These are phyloP conservation scores for Lepus europaeus DNA, from an alignment of 2,113 vertebrate species.

Conservation along the genomic window DNA sequence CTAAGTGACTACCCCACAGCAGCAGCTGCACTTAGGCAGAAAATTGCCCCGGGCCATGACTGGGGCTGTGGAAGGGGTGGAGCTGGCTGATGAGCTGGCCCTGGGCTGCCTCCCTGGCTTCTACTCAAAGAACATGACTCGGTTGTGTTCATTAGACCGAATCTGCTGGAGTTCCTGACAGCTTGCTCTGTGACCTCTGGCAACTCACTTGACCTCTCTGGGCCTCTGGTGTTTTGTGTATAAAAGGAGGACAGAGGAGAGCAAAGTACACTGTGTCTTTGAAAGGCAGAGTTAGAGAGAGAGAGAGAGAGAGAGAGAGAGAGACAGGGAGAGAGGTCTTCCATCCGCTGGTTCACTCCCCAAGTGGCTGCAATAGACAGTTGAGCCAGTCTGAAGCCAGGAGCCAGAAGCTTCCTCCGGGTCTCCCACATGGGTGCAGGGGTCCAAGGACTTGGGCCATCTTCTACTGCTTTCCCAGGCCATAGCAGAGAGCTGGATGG, in stretches of 20 bases:
- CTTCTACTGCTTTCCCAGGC: too few species aligned
- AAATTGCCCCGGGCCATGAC: slow-evolving; percentile 26
- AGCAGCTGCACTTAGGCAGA: slow-evolving; percentile 39
- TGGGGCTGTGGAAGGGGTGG: not conserved
- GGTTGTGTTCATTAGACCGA: not conserved
- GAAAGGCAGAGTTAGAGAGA: too few species aligned
- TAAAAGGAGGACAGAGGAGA: not conserved
- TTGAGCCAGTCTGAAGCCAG: too few species aligned
- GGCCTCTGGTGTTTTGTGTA: not conserved
- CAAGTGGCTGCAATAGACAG: too few species aligned
- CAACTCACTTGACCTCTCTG: slow-evolving; percentile 50
- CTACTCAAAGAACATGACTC: not conserved
- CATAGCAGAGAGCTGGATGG: too few species aligned
- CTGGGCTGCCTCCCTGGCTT: not conserved
- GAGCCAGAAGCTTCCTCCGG: too few species aligned
- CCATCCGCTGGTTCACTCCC: too few species aligned
- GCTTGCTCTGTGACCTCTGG: slow-evolving; percentile 41
- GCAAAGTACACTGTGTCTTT: not conserved
- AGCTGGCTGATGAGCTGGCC: not conserved
- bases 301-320: too few species aligned
- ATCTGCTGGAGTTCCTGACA: not conserved
- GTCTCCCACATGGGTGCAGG: too few species aligned
- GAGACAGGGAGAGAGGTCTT: too few species aligned
- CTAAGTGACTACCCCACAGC: slow-evolving; percentile 48
- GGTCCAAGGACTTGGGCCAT: too few species aligned